Conservation (phyloP, 2,797 vertebrate species). For the Fratercula arctica region DNA sequence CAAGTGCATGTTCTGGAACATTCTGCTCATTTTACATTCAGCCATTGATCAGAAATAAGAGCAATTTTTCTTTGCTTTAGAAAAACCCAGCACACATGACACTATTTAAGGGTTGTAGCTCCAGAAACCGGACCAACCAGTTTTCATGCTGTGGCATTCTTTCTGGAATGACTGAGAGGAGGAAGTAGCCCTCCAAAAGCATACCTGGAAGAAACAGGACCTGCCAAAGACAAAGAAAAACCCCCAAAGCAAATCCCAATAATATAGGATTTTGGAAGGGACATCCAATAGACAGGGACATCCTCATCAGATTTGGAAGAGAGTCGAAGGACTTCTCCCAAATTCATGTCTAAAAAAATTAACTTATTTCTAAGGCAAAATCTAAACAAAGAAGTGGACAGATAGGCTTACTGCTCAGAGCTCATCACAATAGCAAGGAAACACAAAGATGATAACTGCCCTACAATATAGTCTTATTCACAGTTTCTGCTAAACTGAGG, state of each 20-base stretch:
- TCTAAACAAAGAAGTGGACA: background rate
- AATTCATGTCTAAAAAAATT: background rate
- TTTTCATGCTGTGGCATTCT: background rate
- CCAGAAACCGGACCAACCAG: background rate
- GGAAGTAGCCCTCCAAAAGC: background rate
- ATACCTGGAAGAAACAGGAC: background rate
- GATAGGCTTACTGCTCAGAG: background rate
- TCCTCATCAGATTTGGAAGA: background rate
- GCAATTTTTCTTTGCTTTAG: background rate
- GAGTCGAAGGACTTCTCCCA: background rate
- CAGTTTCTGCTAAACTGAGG: background rate
- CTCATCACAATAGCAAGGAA: background rate
- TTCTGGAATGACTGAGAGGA: background rate
- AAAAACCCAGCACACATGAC: background rate
- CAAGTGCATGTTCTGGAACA: background rate
- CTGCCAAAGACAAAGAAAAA: background rate
- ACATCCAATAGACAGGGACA: background rate
- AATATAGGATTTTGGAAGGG: background rate
- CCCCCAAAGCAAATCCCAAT: rapidly evolving
- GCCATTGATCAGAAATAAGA: background rate
- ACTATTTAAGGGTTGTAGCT: background rate
- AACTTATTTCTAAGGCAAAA: background rate
- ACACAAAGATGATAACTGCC: background rate
- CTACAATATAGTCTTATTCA: background rate
- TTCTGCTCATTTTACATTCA: background rate